phyloP scores from a whole-genome alignment of 2,797 vertebrate genomes.

The Octomys mimax region DNA sequence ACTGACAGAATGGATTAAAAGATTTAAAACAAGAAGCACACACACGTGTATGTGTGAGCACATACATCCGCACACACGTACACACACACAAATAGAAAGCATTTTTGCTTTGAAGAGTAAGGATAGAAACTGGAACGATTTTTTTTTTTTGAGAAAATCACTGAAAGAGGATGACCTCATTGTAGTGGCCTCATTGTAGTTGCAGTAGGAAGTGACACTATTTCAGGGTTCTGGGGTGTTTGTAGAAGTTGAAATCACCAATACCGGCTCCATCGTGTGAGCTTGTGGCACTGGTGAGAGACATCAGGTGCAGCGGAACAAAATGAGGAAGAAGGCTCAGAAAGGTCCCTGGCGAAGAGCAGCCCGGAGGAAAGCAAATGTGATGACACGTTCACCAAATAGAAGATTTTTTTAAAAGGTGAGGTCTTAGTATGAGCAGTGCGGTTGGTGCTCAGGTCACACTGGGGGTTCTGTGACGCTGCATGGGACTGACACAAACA shows the following conservation, averaged over 20 bases:
- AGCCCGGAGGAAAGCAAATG: background rate
- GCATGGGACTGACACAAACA: background rate
- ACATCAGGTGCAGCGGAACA: background rate
- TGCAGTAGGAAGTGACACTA: background rate
- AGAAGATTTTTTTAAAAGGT: background rate
- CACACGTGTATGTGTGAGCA: background rate
- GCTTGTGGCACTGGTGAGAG: background rate
- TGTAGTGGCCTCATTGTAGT: too few species aligned
- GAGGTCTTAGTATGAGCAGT: background rate
- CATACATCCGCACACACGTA: background rate
- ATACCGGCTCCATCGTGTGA: background rate
- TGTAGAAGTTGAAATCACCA: background rate
- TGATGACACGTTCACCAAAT: background rate
- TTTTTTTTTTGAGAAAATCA: background rate
- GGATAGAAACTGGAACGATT: background rate
- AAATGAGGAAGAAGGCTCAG: background rate
- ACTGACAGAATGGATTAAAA: background rate
- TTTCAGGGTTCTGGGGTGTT: background rate
- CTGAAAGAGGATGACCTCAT: background rate
- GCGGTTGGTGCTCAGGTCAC: accelerated
- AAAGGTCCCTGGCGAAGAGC: background rate
- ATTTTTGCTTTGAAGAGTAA: background rate
- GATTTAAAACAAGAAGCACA: background rate
- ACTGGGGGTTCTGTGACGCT: background rate
- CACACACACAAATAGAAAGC: too few species aligned